These are phyloP conservation scores for Erethizon dorsatum DNA, from an alignment of 2,797 vertebrate genomes.

Conservation along the genomic window DNA sequence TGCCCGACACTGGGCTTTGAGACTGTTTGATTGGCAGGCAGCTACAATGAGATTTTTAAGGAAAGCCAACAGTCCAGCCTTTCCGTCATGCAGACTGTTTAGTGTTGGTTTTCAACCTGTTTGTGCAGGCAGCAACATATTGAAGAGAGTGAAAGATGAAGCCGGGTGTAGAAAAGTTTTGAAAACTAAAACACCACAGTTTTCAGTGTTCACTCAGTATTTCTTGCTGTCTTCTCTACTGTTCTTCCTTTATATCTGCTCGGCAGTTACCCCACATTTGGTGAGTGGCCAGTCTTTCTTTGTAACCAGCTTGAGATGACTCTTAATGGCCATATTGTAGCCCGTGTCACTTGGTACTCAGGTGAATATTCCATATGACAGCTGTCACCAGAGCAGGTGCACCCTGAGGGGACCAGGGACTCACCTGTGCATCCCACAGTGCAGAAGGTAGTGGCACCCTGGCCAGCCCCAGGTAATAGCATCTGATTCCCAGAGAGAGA, in stretches of 20 bases:
- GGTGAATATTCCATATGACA: neutral
- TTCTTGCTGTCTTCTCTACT: neutral
- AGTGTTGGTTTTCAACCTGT: neutral
- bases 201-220: neutral
- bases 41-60: neutral
- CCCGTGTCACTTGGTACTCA: neutral
- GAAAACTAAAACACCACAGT: neutral
- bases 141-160: neutral
- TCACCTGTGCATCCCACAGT: accelerated
- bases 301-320: neutral
- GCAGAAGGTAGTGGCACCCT: accelerated
- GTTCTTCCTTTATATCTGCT: neutral
- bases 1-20: neutral
- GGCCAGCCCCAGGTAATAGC: neutral
- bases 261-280: too few species aligned
- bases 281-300: neutral
- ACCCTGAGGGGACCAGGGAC: neutral
- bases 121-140: neutral
- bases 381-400: neutral
- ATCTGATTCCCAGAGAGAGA: neutral
- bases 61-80: neutral
- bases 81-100: neutral
- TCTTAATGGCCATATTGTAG: accelerated
- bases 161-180: neutral
- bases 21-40: neutral